Percentiles rank a stretch among this genome's conserved stretches.
Evolutionary conservation across 2,797 vertebrate species (phyloP).

Genomic region (Onychomys arenicola): DNA sequence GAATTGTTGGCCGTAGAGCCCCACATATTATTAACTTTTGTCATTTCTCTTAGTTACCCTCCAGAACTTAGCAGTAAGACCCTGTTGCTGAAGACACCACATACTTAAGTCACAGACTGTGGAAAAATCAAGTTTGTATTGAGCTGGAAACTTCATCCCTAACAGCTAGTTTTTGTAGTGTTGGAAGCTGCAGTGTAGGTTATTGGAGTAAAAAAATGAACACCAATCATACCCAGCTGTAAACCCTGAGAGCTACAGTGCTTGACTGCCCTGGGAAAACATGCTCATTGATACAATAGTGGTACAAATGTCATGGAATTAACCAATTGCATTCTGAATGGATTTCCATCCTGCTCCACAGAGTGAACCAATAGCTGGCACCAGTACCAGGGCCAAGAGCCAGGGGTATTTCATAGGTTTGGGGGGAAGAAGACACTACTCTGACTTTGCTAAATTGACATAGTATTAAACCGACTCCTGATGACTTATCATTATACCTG

Average conservation of each 20-base stretch:
- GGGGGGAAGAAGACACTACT: background rate
- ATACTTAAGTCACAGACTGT: background rate
- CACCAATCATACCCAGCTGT: background rate
- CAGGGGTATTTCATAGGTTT: background rate
- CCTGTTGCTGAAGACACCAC: background rate
- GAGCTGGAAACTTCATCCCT: background rate
- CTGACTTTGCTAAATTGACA: background rate
- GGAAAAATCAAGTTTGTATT: background rate
- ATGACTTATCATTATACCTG: background rate
- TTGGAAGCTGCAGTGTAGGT: background rate
- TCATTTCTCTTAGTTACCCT: background rate
- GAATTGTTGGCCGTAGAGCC: background rate
- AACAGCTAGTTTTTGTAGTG: background rate
- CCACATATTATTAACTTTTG: background rate
- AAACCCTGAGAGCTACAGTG: background rate
- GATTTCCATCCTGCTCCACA: background rate
- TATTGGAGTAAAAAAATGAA: background rate
- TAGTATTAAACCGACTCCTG: background rate
- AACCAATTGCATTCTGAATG: background rate
- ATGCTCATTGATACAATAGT: background rate
- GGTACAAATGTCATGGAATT: background rate
- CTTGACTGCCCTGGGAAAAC: too few species aligned
- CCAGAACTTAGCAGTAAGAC: background rate
- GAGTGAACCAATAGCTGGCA: background rate
- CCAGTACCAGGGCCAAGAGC: background rate